Evolutionary conservation across 2,113 vertebrate genomes (phyloP).

Genomic region (Rhynchopsitta pachyrhyncha): DNA sequence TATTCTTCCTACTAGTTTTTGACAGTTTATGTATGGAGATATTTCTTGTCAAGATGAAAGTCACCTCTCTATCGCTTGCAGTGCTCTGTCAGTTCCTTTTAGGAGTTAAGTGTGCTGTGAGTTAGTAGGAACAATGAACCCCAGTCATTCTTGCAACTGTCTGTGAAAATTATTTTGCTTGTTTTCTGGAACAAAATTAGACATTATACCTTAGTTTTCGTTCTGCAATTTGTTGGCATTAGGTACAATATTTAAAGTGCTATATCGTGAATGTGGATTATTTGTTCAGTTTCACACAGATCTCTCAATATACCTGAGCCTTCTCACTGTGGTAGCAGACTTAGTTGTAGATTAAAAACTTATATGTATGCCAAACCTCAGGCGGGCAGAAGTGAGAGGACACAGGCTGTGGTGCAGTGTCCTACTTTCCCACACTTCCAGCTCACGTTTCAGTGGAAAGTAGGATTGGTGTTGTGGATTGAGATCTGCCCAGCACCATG

Average conservation of each 20-base stretch:
- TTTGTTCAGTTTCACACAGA: neutral
- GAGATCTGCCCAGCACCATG: neutral
- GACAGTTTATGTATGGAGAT: constrained; percentile 60
- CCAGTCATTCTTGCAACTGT: neutral
- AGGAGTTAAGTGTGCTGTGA: constrained; percentile 51
- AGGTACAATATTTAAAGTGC: neutral
- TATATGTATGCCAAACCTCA: neutral
- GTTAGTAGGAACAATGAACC: constrained; percentile 39
- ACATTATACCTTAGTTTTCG: neutral
- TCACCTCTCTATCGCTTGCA: constrained; percentile 26
- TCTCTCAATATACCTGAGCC: neutral
- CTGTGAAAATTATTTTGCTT: neutral
- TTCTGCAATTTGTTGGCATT: neutral
- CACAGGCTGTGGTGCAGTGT: neutral
- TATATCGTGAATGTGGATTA: neutral
- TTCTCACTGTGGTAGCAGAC: neutral
- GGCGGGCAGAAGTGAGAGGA: neutral
- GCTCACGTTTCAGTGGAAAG: constrained; percentile 23
- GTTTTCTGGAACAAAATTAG: neutral
- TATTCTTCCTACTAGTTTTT: constrained; percentile 51
- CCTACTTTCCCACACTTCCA: constrained; percentile 11
- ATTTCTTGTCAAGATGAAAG: constrained; percentile 67
- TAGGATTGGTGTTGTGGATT: constrained; percentile 8
- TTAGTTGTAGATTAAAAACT: neutral
- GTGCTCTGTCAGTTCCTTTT: constrained; percentile 48